Evolutionary conservation across 2,797 vertebrate genomes (phyloP), one percentile per base, ranked within the genome.

Genomic region (Tiaroga cobitis): DNA sequence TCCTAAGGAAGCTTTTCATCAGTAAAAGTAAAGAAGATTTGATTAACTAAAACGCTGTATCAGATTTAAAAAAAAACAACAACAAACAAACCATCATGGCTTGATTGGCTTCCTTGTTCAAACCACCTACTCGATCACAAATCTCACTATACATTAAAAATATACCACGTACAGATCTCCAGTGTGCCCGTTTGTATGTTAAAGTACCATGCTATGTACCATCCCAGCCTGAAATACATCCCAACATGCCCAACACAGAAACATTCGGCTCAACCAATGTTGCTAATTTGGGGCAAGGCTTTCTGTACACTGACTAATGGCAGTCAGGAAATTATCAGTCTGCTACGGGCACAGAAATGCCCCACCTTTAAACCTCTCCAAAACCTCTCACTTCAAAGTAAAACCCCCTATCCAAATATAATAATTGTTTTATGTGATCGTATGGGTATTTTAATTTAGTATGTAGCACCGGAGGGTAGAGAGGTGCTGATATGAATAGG

Each of bases 401-500:
- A 61, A 84, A 15, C 56, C 77, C 2, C n/a, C 41, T 43, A 24
- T 49, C 29, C 15, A 83, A 84, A 49, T 51, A 41, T 26, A 80
- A 39, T 63, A 63, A 80, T 69, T 6, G 65, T 63, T 80, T 73
- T 63, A 69, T 43, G 46, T 84, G 63, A 77, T 77, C 34, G 2
- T 54, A 69, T 54, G 73, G 43, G 79, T 68, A 54, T 67, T 80
- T 80, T 68, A 72, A 78, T 51, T 70, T 29, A 10, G 72, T 63
- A 26, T 16, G 39, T 26, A 63, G 32, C 29, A 49, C 26, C 24
- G 21, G 67, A 70, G 67, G 67, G 72, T 19, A 73, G 24, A n/a
- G 59, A 49, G 67, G 56, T 80, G 68, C 77, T 85, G 32, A 85
- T 85, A 65, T 80, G 56, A 65, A 85, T 80, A 61, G 77, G 32